Evolutionary conservation across 2,888 invertebrate genomes (phyloP).

Genomic region (Parelbella ahira): DNA sequence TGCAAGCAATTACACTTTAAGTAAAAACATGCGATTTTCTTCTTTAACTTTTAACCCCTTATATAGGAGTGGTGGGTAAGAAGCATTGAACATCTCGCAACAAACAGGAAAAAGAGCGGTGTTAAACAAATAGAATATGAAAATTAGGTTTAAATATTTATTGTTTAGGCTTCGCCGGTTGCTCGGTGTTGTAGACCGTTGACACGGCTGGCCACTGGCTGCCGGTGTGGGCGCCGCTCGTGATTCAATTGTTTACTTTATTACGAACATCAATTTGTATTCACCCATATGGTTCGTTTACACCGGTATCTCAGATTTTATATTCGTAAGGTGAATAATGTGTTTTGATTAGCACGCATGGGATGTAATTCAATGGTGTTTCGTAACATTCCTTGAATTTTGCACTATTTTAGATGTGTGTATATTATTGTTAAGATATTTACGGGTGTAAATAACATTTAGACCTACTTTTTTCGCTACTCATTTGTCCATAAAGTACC

Average conservation of each 20-base stretch:
- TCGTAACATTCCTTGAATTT: conserved; percentile 15
- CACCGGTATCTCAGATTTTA: conserved; percentile 37
- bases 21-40: no score
- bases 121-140: no score
- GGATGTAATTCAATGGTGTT: conserved; percentile 11
- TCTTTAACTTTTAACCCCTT: no score
- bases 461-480: no score
- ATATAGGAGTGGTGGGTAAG: no score
- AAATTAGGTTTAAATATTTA: no score
- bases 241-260: conserved; percentile 64
- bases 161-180: conserved; percentile 6
- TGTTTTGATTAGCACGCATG: conserved; percentile 31
- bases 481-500: no score
- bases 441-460: background rate
- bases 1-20: no score
- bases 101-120: no score
- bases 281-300: conserved; percentile 49
- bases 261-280: conserved; percentile 46
- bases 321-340: conserved; percentile 35
- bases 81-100: no score
- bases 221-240: conserved; percentile 38
- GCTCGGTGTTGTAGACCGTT: conserved; percentile 15
- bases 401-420: conserved; percentile 18
- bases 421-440: conserved; percentile 1
- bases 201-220: conserved; percentile 18